Evolutionary conservation across 2,113 vertebrate species (phyloP).

Genomic region (Myxocyprinus asiaticus): DNA sequence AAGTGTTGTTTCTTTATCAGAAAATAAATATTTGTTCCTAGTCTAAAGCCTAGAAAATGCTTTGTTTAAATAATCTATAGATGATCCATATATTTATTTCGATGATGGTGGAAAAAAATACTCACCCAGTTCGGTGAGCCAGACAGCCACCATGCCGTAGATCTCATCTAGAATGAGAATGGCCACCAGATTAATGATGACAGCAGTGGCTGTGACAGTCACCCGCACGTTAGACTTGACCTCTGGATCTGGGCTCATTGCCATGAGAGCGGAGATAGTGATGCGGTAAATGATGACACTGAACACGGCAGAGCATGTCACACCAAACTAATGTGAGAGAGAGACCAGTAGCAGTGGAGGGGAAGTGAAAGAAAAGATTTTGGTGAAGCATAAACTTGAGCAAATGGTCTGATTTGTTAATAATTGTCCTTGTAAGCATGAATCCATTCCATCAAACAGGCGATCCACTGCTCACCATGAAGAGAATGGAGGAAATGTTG

Average conservation of each 20-base stretch:
- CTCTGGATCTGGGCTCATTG: constrained; percentile 83
- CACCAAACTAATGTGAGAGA: constrained; percentile 75
- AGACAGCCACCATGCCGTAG: constrained; percentile 89
- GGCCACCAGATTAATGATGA: constrained; percentile 94
- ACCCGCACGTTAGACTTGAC: constrained; percentile 85
- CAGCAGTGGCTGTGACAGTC: constrained; percentile 89
- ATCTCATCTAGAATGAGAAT: constrained; percentile 97
- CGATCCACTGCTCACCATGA: constrained; percentile 82
- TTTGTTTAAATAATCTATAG: neutral
- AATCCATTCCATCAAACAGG: neutral
- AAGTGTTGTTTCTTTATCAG: no score
- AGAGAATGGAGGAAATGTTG: constrained; percentile 89
- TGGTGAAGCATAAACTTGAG: neutral
- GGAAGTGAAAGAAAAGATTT: neutral
- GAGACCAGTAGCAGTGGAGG: neutral
- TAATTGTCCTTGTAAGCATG: neutral
- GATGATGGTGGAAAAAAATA: neutral
- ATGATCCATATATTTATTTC: neutral
- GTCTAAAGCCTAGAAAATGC: neutral
- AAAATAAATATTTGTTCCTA: no score
- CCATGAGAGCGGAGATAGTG: constrained; percentile 85
- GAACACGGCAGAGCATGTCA: constrained; percentile 92
- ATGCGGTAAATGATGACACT: constrained; percentile 93
- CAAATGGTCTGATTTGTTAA: no score
- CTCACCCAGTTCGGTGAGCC: constrained; percentile 94